A percentile compares a stretch with the other conserved stretches of the same genome.
Conservation (phyloP, 2,888 invertebrate genomes). For the Drosophila nigricruria region DNA sequence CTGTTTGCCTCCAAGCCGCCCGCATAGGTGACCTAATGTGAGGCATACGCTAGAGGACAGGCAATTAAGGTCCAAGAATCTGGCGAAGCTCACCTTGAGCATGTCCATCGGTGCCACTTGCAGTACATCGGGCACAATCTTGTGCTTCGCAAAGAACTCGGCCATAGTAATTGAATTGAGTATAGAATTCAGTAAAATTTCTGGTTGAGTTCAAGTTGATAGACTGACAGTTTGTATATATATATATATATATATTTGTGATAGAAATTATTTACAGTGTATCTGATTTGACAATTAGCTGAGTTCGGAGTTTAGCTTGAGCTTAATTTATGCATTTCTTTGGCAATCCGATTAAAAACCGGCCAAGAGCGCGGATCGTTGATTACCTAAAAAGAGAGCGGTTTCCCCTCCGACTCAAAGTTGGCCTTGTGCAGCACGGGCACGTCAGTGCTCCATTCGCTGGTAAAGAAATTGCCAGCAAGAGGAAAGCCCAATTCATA, state of each 20-base stretch:
- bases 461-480: constrained; percentile 76
- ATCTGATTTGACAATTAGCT: constrained; percentile 27
- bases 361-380: constrained; percentile 15
- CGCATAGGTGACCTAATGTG: constrained; percentile 65
- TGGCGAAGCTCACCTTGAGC: constrained; percentile 53
- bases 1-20: constrained; percentile 85
- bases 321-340: constrained; percentile 62
- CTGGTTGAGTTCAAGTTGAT: background rate
- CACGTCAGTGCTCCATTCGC: constrained; percentile 82
- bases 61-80: background rate
- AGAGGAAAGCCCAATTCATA: constrained; percentile 89
- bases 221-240: background rate
- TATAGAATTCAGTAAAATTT: background rate
- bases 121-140: constrained; percentile 57
- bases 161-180: constrained; percentile 21
- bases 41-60: background rate
- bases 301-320: constrained; percentile 17
- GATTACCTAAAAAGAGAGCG: constrained; percentile 17
- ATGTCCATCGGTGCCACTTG: constrained; percentile 31
- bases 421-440: constrained; percentile 81
- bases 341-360: constrained; percentile 49
- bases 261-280: constrained; percentile 42
- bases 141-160: constrained; percentile 42
- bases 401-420: constrained; percentile 13
- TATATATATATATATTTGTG: background rate